These are phyloP conservation scores for Vespertilio murinus DNA, from an alignment of 2,797 vertebrate species.

Conservation along the genomic window DNA sequence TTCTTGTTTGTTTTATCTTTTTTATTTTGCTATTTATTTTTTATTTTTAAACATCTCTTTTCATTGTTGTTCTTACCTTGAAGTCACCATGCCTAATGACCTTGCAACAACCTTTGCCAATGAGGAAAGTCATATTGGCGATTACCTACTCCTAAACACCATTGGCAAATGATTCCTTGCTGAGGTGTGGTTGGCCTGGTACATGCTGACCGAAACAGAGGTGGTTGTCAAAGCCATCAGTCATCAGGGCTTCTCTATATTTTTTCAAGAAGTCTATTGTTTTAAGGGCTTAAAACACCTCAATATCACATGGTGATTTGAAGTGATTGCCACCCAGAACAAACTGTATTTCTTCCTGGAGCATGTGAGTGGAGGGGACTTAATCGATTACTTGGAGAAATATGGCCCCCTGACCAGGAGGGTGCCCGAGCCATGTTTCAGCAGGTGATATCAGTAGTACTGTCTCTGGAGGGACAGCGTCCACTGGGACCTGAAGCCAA, in stretches of 20 bases:
- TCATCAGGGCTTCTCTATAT: background rate
- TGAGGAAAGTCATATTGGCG: background rate
- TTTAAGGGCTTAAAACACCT: background rate
- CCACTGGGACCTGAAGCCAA: background rate
- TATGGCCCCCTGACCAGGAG: background rate
- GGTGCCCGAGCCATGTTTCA: background rate
- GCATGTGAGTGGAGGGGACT: background rate
- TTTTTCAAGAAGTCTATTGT: background rate
- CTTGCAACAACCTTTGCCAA: too few species aligned
- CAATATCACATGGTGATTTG: background rate
- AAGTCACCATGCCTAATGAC: background rate
- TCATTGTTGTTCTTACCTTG: background rate
- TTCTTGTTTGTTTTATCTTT: background rate
- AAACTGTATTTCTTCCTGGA: background rate
- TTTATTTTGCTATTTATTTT: background rate
- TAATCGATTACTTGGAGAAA: background rate
- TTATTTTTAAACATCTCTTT: background rate
- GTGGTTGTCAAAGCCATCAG: background rate
- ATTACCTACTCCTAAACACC: background rate
- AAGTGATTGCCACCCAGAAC: background rate
- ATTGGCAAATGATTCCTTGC: background rate
- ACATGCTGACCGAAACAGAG: background rate
- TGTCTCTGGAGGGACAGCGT: background rate
- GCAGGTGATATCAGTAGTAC: background rate
- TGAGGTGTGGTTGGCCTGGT: background rate